Base-by-base conservation (phyloP, 2,113 vertebrate species). In the Neopipo cinnamomea region DNA sequence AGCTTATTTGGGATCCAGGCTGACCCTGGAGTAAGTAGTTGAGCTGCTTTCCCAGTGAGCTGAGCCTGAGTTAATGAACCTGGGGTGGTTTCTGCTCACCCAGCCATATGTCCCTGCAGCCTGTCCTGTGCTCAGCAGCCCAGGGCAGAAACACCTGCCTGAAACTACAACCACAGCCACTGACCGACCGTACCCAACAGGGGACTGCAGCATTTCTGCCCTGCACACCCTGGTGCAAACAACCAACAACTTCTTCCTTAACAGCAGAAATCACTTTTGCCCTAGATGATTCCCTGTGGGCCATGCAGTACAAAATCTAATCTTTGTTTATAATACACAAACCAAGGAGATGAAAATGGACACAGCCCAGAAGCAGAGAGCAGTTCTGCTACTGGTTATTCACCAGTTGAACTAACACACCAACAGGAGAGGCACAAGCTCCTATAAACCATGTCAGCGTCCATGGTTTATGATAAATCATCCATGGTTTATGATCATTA, bases 21-120 rank as follows among this genome's bases (percentile, higher is more conserved):
- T 94, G 86, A 94, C 59, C 83, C 88, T 41, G 62, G 37, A 74
- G 83, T 73, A 92, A 95, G 96, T 2, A 84, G 91, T 88, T 95
- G 80, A 97, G 92, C 95, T 91, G 89, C 83, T 93, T 92, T 91
- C 85, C 28, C 58, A 84, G 56, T 1, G 2, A 10, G 35, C 86
- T 92, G 72, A 94, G 94, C 85, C 95, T 1, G n/a, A 84, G 86
- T 62, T 95, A 74, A 84, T 14, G 68, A 82, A 53, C 35, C 61
- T 14, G 63, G 65, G 63, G 39, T 5, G 12, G 28, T 27, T 90
- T 22, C 50, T 93, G 72, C 53, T 80, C 62, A 30, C 33, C 50
- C 52, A 91, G 85, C 53, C 82, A 6, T 49, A 91, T 82, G 88
- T 53, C 25, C 5, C 70, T 58, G 50, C 85, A 78, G 80, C 65